Evolutionary conservation across 2,888 invertebrate genomes (phyloP).

Genomic region (Pterobdella sp.): DNA sequence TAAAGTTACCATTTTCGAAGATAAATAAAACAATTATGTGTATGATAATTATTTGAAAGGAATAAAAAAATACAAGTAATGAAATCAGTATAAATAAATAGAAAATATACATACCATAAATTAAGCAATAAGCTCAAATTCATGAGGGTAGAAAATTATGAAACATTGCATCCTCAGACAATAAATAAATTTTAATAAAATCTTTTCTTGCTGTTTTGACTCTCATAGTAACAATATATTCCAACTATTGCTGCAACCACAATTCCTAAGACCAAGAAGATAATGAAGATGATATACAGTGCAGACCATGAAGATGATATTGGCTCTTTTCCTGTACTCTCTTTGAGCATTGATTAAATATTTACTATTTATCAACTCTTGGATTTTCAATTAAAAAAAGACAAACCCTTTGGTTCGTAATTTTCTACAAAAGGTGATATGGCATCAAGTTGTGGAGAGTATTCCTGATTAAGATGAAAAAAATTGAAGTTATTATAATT

Average conservation of each 20-base stretch:
- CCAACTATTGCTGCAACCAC: not conserved
- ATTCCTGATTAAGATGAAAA: not conserved
- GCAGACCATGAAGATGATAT: not conserved
- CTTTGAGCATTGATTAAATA: not conserved
- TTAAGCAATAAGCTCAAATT: too few relatives aligned
- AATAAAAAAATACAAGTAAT: too few relatives aligned
- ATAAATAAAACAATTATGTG: too few relatives aligned
- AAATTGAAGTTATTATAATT: not conserved
- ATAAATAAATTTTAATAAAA: too few relatives aligned
- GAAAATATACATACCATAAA: too few relatives aligned
- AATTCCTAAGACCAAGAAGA: not conserved
- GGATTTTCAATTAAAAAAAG: not conserved
- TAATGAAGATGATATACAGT: not conserved
- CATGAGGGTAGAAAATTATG: too few relatives aligned
- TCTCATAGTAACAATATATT: not conserved
- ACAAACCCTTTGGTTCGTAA: not conserved
- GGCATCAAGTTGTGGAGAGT: not conserved
- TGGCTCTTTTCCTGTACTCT: too few relatives aligned
- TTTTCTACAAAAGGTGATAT: not conserved
- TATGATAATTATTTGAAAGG: too few relatives aligned
- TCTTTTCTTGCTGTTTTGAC: slow-evolving; percentile 3
- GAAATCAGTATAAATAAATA: too few relatives aligned
- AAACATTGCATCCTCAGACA: too few relatives aligned
- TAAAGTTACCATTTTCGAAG: too few relatives aligned
- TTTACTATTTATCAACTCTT: not conserved